phyloP scores from a whole-genome alignment of 2,797 vertebrate genomes.

The Hippoglossus hippoglossus region DNA sequence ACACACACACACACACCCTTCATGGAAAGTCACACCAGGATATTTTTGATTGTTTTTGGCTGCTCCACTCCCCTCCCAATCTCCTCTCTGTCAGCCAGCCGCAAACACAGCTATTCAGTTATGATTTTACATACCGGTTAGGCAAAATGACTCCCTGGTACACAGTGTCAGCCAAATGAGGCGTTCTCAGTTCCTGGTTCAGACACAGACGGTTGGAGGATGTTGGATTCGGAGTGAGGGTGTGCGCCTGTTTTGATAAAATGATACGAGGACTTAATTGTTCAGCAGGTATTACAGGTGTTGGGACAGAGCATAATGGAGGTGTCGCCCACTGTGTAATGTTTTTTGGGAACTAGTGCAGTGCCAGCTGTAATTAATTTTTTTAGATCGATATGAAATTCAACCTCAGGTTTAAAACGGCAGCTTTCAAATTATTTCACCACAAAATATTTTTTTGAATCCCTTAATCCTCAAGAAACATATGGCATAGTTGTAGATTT shows the following conservation, averaged over 20 bases:
- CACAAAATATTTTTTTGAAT: neutral
- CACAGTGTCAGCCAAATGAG: conserved; percentile 80
- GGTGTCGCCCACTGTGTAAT: conserved; percentile 4
- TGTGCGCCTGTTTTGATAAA: conserved; percentile 58
- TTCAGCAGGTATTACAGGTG: conserved; percentile 54
- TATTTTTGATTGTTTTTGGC: conserved; percentile 80
- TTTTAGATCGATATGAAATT: conserved; percentile 9
- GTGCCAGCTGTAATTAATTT: neutral
- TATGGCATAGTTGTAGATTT: neutral
- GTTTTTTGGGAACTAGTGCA: conserved; percentile 1
- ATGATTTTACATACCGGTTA: conserved; percentile 83
- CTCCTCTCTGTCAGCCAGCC: conserved; percentile 62
- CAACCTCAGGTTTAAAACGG: neutral
- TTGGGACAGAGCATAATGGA: conserved; percentile 16
- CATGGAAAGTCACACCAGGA: conserved; percentile 77
- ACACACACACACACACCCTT: conserved; percentile 46
- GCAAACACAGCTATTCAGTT: conserved; percentile 75
- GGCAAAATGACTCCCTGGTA: conserved; percentile 77
- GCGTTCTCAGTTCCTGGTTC: conserved; percentile 74
- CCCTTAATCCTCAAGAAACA: neutral
- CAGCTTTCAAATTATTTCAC: neutral
- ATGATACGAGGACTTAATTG: conserved; percentile 39
- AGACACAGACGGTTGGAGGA: conserved; percentile 71
- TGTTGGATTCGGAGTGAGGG: conserved; percentile 54
- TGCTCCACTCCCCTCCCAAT: conserved; percentile 64